phyloP scores from a whole-genome alignment of 2,797 vertebrate genomes.

The Tapera naevia region DNA sequence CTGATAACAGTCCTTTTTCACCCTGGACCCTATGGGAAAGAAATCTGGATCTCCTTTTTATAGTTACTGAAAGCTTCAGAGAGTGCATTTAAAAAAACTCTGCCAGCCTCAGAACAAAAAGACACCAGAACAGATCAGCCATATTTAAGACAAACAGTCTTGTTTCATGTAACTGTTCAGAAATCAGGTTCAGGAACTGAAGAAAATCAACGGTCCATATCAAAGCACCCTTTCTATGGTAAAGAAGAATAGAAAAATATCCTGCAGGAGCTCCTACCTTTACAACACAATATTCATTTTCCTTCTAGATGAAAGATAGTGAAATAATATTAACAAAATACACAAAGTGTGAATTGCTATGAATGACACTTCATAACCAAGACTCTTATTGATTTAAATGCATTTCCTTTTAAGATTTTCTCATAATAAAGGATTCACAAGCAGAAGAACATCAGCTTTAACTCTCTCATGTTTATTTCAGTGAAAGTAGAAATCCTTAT shows the following conservation, averaged over 20 bases:
- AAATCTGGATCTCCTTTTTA: background rate
- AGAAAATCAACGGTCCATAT: background rate
- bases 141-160: background rate
- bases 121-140: background rate
- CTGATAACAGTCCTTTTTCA: background rate
- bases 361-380: background rate
- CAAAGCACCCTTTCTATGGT: background rate
- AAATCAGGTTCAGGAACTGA: background rate
- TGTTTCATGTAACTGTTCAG: background rate
- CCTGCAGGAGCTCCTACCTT: background rate
- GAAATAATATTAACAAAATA: background rate
- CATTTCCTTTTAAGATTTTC: background rate
- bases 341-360: background rate
- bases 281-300: background rate
- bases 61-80: background rate
- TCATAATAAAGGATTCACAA: background rate
- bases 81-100: background rate
- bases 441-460: background rate
- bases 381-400: background rate
- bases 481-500: background rate
- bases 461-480: background rate
- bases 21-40: background rate
- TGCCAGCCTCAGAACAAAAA: background rate
- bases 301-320: background rate
- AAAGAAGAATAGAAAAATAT: background rate